Percentiles rank a stretch among this genome's conserved stretches.
These are phyloP conservation scores for Andricus curvator DNA, from an alignment of 2,888 invertebrate genomes.

Conservation along the genomic window DNA sequence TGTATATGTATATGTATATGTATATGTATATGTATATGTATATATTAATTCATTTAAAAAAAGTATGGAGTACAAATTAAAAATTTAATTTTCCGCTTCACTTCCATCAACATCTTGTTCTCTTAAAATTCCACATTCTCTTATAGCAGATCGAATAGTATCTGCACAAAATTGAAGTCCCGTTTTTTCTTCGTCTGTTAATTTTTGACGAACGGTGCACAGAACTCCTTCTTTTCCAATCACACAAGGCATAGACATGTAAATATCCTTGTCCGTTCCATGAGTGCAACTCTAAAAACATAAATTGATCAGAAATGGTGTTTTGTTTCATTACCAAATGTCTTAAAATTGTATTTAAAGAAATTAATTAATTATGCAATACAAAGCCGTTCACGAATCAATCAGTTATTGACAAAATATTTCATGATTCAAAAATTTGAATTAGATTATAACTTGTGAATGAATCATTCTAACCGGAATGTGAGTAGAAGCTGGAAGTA, in stretches of 20 bases:
- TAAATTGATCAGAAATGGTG: not conserved
- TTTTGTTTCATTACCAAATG: too few species aligned
- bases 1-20: too few species aligned
- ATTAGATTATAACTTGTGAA: not conserved
- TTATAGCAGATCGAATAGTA: conserved; percentile 66
- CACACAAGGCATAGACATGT: conserved; percentile 81
- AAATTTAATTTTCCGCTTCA: conserved; percentile 17
- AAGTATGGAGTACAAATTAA: not conserved
- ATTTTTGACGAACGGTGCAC: conserved; percentile 78
- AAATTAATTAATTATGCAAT: too few species aligned
- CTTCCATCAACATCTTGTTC: conserved; percentile 56
- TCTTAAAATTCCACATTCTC: conserved; percentile 70
- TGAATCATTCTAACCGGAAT: conserved; percentile 73
- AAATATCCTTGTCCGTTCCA: conserved; percentile 81
- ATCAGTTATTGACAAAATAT: too few species aligned
- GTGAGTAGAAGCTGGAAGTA: conserved; percentile 77
- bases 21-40: too few species aligned
- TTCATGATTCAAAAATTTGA: not conserved
- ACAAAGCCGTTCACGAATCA: too few species aligned
- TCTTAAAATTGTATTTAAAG: too few species aligned
- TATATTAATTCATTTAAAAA: not conserved
- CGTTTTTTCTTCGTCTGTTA: conserved; percentile 74
- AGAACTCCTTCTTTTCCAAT: conserved; percentile 78
- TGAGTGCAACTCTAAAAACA: conserved; percentile 72
- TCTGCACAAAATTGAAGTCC: conserved; percentile 70